Conservation (phyloP, 2,797 vertebrate genomes). For the Paramormyrops hopkinsi region DNA sequence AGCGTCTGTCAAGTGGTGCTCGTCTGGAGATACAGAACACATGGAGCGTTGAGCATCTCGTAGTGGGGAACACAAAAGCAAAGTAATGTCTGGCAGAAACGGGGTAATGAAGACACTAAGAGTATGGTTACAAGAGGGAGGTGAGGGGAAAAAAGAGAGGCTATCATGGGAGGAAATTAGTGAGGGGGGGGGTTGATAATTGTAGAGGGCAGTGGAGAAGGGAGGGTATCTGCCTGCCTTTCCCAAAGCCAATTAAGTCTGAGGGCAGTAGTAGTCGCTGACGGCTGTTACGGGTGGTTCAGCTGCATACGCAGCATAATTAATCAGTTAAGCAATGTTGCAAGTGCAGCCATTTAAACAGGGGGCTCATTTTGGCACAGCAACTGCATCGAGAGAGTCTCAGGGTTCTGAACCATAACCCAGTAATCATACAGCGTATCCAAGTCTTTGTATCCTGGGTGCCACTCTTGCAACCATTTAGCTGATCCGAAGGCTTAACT, state of each 20-base stretch:
- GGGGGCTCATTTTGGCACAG: not conserved
- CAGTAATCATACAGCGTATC: slow-evolving; percentile 15
- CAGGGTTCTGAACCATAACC: not conserved
- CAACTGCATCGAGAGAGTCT: slow-evolving; percentile 17
- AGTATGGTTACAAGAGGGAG: not conserved
- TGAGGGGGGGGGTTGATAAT: not conserved
- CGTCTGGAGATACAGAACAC: not conserved
- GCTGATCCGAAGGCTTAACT: not conserved
- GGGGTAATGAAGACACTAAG: not conserved
- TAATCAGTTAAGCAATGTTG: slow-evolving; percentile 48
- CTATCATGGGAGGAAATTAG: not conserved
- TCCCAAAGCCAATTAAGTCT: slow-evolving; percentile 32
- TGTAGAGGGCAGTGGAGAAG: not conserved
- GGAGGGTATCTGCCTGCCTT: slow-evolving; percentile 19
- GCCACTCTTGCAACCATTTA: slow-evolving; percentile 25
- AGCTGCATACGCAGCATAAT: slow-evolving; percentile 42
- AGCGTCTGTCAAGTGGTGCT: not conserved
- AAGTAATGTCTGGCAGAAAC: not conserved
- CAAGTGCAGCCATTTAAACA: slow-evolving; percentile 26
- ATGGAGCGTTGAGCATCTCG: not conserved
- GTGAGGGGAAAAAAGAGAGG: not conserved
- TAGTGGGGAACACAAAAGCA: not conserved
- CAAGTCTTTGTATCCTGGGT: not conserved
- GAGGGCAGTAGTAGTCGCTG: slow-evolving; percentile 33
- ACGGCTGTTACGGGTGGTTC: slow-evolving; percentile 34